A percentile compares a stretch with the other conserved stretches of the same genome.
Conservation (phyloP, 2,888 invertebrate species). For the Philonicus albiceps region DNA sequence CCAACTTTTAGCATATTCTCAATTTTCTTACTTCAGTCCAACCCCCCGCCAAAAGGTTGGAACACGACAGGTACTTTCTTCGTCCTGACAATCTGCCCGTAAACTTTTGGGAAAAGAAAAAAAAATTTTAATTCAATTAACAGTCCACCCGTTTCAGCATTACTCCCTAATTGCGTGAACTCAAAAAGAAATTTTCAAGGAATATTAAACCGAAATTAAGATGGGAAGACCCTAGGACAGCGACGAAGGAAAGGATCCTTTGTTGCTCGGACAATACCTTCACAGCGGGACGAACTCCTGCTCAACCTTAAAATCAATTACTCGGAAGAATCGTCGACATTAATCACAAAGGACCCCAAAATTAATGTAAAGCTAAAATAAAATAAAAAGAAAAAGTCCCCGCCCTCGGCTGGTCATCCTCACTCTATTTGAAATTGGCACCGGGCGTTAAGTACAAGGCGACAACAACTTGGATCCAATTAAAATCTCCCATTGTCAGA, state of each 20-base stretch:
- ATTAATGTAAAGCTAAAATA: constrained; percentile 29
- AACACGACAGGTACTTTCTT: background rate
- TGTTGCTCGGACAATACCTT: background rate
- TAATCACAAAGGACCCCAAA: constrained; percentile 32
- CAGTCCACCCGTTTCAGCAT: background rate
- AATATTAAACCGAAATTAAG: background rate
- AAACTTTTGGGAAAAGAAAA: background rate
- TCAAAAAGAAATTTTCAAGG: background rate
- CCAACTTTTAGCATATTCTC: background rate
- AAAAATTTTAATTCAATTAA: background rate
- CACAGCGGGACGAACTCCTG: background rate
- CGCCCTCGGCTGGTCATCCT: background rate
- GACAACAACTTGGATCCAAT: constrained; percentile 41
- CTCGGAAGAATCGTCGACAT: constrained; percentile 31
- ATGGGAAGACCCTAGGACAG: background rate
- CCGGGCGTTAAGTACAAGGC: constrained; percentile 27
- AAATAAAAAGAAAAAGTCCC: background rate
- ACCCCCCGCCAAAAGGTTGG: background rate
- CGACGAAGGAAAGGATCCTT: background rate
- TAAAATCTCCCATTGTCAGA: constrained; percentile 39
- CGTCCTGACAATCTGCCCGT: background rate
- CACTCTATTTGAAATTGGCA: background rate
- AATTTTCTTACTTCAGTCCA: background rate
- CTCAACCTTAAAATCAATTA: constrained; percentile 32
- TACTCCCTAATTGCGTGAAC: background rate